A percentile compares a stretch with the other conserved stretches of the same genome.
Evolutionary conservation across 2,888 invertebrate genomes (phyloP).

Genomic region (Oscheius myriophilus): DNA sequence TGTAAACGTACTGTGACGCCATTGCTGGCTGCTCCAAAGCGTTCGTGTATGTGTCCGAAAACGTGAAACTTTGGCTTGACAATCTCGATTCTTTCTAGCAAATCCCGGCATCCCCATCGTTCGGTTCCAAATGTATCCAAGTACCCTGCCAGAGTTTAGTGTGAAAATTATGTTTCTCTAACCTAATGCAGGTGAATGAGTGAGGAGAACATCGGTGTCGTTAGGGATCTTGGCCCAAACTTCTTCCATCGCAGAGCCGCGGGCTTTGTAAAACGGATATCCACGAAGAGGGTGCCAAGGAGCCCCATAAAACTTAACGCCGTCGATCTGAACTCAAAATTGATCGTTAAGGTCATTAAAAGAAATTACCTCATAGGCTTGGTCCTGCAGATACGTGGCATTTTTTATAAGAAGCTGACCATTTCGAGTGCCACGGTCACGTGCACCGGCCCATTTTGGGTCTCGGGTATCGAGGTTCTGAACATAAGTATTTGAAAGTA

Average conservation of each 20-base stretch:
- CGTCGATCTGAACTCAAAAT: slow-evolving; percentile 52
- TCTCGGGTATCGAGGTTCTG: slow-evolving; percentile 6
- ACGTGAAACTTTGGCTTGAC: slow-evolving; percentile 79
- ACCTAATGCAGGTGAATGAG: slow-evolving; percentile 84
- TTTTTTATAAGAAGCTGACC: slow-evolving; percentile 77
- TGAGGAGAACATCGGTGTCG: slow-evolving; percentile 82
- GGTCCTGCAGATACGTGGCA: slow-evolving; percentile 83
- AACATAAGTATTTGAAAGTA: slow-evolving; percentile 71
- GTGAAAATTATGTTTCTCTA: too few relatives aligned
- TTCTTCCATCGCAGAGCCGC: slow-evolving; percentile 78
- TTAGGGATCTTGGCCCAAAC: slow-evolving; percentile 84
- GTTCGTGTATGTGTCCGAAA: slow-evolving; percentile 88
- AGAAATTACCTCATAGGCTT: slow-evolving; percentile 72
- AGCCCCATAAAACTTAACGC: slow-evolving; percentile 64
- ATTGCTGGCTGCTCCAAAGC: slow-evolving; percentile 68
- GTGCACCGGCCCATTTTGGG: neutral
- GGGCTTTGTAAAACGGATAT: slow-evolving; percentile 56
- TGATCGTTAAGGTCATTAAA: too few relatives aligned
- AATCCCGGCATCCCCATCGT: slow-evolving; percentile 56
- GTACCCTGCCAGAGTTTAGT: slow-evolving; percentile 28
- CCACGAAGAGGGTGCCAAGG: slow-evolving; percentile 65
- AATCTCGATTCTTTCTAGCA: slow-evolving; percentile 45
- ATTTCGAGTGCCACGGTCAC: slow-evolving; percentile 44
- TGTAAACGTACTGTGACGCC: too few relatives aligned
- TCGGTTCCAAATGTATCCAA: slow-evolving; percentile 48